Conservation (phyloP, 1,140 invertebrate genomes). For the Ooceraea biroi region DNA sequence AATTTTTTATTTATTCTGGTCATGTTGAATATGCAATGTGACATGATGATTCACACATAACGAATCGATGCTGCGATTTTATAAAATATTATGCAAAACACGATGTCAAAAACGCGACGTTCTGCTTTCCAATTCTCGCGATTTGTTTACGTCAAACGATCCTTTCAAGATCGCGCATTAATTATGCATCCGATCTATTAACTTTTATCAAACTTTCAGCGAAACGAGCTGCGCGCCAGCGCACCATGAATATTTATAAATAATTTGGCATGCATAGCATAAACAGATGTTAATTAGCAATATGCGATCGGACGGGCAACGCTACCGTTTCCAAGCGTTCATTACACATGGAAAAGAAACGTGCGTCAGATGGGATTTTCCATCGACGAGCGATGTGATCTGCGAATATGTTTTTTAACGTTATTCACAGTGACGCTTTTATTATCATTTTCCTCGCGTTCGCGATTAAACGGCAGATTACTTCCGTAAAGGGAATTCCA, state of each 20-base stretch:
- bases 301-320: conserved; percentile 44
- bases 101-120: conserved; percentile 41
- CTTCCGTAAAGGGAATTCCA: conserved; percentile 1
- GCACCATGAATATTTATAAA: conserved; percentile 61
- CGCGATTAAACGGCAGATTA: conserved; percentile 22
- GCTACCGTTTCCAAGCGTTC: conserved; percentile 57
- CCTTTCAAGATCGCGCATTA: conserved; percentile 60
- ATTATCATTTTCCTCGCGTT: conserved; percentile 10
- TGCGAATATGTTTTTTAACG: conserved; percentile 4
- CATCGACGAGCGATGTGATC: no score
- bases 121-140: conserved; percentile 37
- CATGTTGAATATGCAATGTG: conserved; percentile 25
- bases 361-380: conserved; percentile 50
- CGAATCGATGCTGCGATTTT: conserved; percentile 43
- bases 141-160: conserved; percentile 57
- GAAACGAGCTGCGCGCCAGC: conserved; percentile 43
- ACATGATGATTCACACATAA: conserved; percentile 47
- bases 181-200: conserved; percentile 64
- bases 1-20: conserved; percentile 12
- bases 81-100: conserved; percentile 58
- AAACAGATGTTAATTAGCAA: conserved; percentile 64
- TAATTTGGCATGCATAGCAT: conserved; percentile 60
- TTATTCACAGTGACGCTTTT: conserved; percentile 16
- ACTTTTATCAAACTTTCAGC: conserved; percentile 62
- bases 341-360: conserved; percentile 53